Percentiles rank a stretch among this genome's conserved stretches.
phyloP scores from a whole-genome alignment of 2,888 invertebrate species.

The Strigamia crassipes region DNA sequence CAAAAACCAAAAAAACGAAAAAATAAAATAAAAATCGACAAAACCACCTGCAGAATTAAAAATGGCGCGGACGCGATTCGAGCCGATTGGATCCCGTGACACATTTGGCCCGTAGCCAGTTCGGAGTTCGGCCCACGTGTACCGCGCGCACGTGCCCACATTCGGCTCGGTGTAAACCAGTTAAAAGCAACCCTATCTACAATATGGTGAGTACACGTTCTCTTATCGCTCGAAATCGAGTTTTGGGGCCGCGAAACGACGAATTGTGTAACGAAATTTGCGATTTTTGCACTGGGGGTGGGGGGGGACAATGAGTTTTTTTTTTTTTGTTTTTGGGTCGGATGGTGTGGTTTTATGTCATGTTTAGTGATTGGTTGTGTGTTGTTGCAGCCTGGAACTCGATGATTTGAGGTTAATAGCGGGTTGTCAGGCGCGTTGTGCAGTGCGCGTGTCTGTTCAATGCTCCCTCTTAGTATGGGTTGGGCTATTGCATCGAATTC shows the following conservation, averaged over 20 bases:
- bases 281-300: too few relatives aligned
- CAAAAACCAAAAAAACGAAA: too few relatives aligned
- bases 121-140: not conserved
- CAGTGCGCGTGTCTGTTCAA: not conserved
- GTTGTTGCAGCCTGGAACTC: not conserved
- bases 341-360: not conserved
- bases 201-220: not conserved
- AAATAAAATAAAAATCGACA: too few relatives aligned
- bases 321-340: not conserved
- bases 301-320: too few relatives aligned
- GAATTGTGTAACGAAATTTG: too few relatives aligned
- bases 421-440: not conserved
- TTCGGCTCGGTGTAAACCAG: not conserved
- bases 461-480: not conserved
- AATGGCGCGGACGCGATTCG: not conserved
- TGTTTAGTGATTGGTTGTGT: not conserved
- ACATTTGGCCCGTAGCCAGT: not conserved
- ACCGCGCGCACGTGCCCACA: not conserved
- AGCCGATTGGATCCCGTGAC: not conserved
- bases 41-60: not conserved
- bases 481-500: not conserved
- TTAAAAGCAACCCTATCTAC: not conserved
- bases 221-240: too few relatives aligned
- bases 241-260: too few relatives aligned
- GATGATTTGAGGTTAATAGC: not conserved